phyloP scores from a whole-genome alignment of 92 coral and sea anemone species.

The Paramuricea clavata region DNA sequence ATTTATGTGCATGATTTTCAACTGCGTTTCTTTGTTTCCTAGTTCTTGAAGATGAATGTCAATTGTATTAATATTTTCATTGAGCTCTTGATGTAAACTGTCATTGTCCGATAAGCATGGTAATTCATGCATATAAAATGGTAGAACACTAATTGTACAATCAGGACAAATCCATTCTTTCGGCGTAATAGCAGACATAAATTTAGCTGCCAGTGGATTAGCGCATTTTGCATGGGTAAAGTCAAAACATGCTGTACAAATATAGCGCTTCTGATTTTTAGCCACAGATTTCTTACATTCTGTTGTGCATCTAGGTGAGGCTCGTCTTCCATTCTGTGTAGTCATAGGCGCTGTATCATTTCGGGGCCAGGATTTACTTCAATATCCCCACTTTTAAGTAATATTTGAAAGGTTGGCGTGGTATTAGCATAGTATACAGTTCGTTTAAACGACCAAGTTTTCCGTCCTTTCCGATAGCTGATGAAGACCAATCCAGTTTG shows the following conservation, averaged over 20 bases:
- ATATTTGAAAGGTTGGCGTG: conserved; percentile 11
- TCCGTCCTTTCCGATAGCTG: not conserved
- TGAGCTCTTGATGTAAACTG: no score
- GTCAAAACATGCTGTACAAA: conserved; percentile 45
- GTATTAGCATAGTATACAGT: conserved; percentile 32
- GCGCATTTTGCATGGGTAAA: conserved; percentile 44
- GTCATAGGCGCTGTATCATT: not conserved
- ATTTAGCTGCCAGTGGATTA: not conserved
- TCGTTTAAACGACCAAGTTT: not conserved
- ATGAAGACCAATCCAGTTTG: no score
- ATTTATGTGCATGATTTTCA: no score
- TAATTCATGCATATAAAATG: conserved; percentile 5
- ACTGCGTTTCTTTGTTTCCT: no score
- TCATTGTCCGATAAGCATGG: not conserved
- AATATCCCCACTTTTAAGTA: conserved; percentile 19
- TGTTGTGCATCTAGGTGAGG: conserved; percentile 9
- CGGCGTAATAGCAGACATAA: conserved; percentile 10
- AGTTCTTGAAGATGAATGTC: no score
- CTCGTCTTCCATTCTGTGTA: conserved; percentile 3
- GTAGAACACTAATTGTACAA: conserved; percentile 53
- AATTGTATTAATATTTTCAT: no score
- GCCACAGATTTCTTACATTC: conserved; percentile 52
- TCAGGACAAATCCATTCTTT: conserved; percentile 59
- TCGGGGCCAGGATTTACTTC: conserved; percentile 37
- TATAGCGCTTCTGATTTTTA: conserved; percentile 49